Percentiles rank a stretch among this genome's conserved stretches.
Evolutionary conservation across 2,888 invertebrate genomes (phyloP).

Genomic region (Scaptomyza parva): DNA sequence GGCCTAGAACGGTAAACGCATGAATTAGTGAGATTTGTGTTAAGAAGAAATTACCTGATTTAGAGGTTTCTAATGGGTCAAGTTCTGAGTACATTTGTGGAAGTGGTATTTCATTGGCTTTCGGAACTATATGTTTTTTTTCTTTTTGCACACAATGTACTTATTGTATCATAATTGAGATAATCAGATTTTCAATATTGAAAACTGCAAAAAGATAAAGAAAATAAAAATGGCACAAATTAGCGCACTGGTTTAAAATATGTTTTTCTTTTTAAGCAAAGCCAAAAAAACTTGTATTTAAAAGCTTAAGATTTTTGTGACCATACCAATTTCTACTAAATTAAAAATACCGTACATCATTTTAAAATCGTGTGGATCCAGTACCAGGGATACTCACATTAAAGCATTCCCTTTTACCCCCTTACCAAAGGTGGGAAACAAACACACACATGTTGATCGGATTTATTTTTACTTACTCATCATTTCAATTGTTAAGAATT

Average conservation of each 20-base stretch:
- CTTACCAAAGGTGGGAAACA: constrained; percentile 82
- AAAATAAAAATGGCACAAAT: constrained; percentile 78
- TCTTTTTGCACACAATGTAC: constrained; percentile 39
- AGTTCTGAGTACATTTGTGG: constrained; percentile 32
- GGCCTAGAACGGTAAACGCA: constrained; percentile 79
- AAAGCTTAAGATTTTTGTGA: constrained; percentile 16
- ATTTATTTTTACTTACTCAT: constrained; percentile 81
- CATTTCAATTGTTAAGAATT: constrained; percentile 72
- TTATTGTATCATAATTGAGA: constrained; percentile 23
- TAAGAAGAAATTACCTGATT: constrained; percentile 68
- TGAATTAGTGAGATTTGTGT: constrained; percentile 73
- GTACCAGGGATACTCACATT: constrained; percentile 22
- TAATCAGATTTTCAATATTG: constrained; percentile 77
- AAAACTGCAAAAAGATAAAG: constrained; percentile 81
- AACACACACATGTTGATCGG: constrained; percentile 78
- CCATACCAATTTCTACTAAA: constrained; percentile 3
- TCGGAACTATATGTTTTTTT: constrained; percentile 50
- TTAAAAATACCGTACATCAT: constrained; percentile 4
- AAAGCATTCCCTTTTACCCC: constrained; percentile 71
- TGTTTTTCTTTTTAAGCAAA: constrained; percentile 27
- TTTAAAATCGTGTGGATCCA: constrained; percentile 27
- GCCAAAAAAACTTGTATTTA: background rate
- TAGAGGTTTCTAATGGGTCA: constrained; percentile 39
- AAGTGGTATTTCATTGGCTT: constrained; percentile 31
- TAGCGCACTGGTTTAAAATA: constrained; percentile 68